Percentiles rank a stretch among this genome's conserved stretches.
These are phyloP conservation scores for Aromia moschata DNA, from an alignment of 2,888 invertebrate genomes.

Conservation along the genomic window DNA sequence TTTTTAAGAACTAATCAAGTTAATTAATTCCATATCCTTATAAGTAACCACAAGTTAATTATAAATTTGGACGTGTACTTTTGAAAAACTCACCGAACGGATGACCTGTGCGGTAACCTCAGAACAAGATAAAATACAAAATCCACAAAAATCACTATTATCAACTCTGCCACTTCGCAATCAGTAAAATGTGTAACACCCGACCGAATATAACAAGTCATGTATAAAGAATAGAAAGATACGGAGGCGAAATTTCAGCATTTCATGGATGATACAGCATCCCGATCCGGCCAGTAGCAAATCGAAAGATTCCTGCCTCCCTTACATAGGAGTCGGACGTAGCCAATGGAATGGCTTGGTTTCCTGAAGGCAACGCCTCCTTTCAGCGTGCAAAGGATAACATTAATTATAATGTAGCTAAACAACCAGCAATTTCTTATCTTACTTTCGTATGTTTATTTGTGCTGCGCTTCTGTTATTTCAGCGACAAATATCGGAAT, in stretches of 20 bases:
- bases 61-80: no score
- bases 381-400: constrained; percentile 30
- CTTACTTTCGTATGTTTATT: no score
- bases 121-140: no score
- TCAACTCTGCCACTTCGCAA: constrained; percentile 18
- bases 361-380: constrained; percentile 34
- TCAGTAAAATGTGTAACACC: constrained; percentile 36
- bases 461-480: background rate
- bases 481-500: background rate
- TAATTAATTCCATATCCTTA: no score
- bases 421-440: constrained; percentile 22
- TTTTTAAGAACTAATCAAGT: no score
- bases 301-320: constrained; percentile 19
- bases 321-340: constrained; percentile 29
- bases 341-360: constrained; percentile 36
- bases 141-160: background rate
- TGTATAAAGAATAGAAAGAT: constrained; percentile 42
- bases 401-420: constrained; percentile 32
- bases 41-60: no score
- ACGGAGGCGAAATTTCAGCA: constrained; percentile 41
- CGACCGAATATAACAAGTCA: constrained; percentile 40
- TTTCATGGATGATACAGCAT: constrained; percentile 46
- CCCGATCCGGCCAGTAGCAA: constrained; percentile 41
- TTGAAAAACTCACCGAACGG: no score
- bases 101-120: no score